These are phyloP conservation scores for Danaus chrysippus DNA, from an alignment of 2,888 invertebrate genomes.

Conservation along the genomic window DNA sequence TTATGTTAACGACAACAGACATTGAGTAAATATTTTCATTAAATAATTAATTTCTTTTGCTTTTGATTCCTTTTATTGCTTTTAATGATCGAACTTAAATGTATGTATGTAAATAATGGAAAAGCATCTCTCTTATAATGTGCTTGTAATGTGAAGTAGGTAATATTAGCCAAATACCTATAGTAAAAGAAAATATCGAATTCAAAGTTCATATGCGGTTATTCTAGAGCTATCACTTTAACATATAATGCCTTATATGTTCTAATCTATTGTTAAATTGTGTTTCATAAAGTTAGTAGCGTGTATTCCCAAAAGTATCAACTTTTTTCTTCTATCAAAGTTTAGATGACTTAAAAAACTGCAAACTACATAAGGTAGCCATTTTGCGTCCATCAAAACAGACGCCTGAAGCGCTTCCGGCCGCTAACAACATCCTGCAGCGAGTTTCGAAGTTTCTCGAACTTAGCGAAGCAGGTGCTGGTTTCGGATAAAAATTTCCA, in stretches of 20 bases:
- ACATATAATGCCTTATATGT: background rate
- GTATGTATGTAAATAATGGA: no score
- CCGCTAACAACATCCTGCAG: constrained; percentile 77
- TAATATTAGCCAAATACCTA: no score
- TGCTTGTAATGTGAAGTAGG: no score
- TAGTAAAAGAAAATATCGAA: no score
- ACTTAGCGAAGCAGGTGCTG: constrained; percentile 69
- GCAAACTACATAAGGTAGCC: constrained; percentile 41
- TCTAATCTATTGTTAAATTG: background rate
- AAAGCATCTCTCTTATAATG: no score
- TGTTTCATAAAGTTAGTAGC: background rate
- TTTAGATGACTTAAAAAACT: constrained; percentile 20
- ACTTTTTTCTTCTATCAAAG: constrained; percentile 12
- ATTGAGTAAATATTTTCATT: no score
- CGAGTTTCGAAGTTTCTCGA: constrained; percentile 54
- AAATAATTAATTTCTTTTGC: no score
- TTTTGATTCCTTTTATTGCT: no score
- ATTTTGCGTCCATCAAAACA: constrained; percentile 72
- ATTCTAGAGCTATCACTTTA: no score
- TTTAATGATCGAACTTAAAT: no score
- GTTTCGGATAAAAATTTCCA: constrained; percentile 71
- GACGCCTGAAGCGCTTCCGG: constrained; percentile 77
- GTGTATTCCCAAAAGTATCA: background rate
- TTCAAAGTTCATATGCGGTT: no score
- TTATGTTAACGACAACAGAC: background rate